These are phyloP conservation scores for Ovis canadensis DNA, from an alignment of 2,113 vertebrate genomes.

Conservation along the genomic window DNA sequence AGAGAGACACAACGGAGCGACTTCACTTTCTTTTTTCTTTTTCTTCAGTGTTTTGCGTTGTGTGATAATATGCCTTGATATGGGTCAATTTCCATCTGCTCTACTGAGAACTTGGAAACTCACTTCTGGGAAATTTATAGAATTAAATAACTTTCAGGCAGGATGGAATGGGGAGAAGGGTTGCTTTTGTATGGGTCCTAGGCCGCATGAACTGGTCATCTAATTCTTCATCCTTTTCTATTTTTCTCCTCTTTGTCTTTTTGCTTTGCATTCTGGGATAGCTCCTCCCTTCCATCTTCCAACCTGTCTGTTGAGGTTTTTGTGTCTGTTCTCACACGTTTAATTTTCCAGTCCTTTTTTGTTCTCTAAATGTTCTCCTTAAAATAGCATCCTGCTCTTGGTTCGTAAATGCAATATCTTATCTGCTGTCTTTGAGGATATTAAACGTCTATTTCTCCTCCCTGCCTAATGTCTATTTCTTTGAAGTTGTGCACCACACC, in stretches of 20 bases:
- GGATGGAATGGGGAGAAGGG: background rate
- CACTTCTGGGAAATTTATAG: background rate
- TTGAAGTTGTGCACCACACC: background rate
- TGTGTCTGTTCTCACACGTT: background rate
- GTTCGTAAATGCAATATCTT: background rate
- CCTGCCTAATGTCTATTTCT: background rate
- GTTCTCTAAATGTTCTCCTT: slow-evolving; percentile 30
- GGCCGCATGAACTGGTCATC: background rate
- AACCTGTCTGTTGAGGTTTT: background rate
- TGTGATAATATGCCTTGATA: background rate
- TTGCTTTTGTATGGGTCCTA: background rate
- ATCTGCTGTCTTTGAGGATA: background rate
- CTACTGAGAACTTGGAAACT: background rate
- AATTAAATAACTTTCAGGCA: background rate
- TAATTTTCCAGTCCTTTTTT: background rate
- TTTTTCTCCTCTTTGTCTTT: background rate
- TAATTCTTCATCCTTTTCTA: background rate
- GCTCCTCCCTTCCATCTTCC: background rate
- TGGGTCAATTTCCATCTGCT: background rate
- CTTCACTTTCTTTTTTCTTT: background rate
- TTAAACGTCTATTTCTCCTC: background rate
- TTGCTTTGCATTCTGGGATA: background rate
- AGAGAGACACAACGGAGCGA: background rate
- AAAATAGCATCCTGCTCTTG: slow-evolving; percentile 35
- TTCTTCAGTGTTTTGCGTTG: background rate